Percentiles rank a stretch among this genome's conserved stretches.
Evolutionary conservation across 2,797 vertebrate species (phyloP).

Genomic region (Hapalemur alaotrensis): DNA sequence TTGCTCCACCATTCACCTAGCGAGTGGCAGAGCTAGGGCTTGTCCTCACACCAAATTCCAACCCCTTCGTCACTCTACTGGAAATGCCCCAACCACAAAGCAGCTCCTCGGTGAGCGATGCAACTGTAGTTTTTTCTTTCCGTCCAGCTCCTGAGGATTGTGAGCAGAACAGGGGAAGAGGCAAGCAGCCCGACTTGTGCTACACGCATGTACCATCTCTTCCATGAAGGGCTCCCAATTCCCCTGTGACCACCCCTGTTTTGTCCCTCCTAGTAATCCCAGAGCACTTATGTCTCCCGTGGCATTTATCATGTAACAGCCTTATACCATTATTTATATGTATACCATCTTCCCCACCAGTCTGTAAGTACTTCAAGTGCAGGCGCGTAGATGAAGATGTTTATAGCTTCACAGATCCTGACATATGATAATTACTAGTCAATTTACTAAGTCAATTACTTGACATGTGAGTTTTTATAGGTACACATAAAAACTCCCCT

Average conservation of each 20-base stretch:
- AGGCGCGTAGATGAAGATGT: neutral
- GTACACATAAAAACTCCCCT: neutral
- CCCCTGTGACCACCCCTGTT: neutral
- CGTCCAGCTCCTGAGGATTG: neutral
- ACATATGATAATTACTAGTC: neutral
- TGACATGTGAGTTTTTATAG: neutral
- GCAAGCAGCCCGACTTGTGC: neutral
- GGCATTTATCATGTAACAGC: neutral
- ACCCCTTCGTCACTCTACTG: neutral
- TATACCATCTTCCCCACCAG: neutral
- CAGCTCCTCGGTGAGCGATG: neutral
- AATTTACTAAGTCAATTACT: neutral
- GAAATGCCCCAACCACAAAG: neutral
- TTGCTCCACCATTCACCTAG: neutral
- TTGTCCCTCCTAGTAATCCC: neutral
- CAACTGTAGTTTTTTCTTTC: neutral
- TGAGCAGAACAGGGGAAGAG: neutral
- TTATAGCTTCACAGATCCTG: neutral
- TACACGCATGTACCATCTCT: neutral
- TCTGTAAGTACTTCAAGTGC: too few species aligned
- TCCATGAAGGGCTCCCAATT: neutral
- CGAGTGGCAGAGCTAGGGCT: neutral
- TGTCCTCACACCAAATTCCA: neutral
- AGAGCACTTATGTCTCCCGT: fast-evolving
- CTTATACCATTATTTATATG: neutral